phyloP scores from a whole-genome alignment of 2,797 vertebrate genomes.

The Sebastes wilsoni region DNA sequence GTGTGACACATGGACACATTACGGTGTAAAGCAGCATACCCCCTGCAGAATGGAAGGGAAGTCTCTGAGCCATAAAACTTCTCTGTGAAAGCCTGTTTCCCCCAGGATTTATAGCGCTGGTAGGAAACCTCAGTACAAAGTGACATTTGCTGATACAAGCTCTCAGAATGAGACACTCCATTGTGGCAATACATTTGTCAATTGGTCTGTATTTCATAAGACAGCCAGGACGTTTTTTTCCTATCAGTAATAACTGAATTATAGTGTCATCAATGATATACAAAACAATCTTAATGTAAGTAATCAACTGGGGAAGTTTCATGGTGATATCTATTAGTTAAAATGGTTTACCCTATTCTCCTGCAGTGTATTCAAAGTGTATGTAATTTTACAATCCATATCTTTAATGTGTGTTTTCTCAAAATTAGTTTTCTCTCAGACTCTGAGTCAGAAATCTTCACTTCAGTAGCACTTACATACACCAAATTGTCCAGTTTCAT shows the following conservation, averaged over 20 bases:
- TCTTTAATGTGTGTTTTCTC: no score
- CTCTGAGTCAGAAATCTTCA: no score
- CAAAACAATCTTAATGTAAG: no score
- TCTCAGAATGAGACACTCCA: conserved; percentile 52
- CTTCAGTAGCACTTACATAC: no score
- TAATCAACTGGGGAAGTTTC: no score
- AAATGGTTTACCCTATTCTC: no score
- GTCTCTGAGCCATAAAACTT: conserved; percentile 80
- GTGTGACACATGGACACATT: conserved; percentile 71
- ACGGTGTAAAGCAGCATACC: conserved; percentile 73
- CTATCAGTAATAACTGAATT: not conserved
- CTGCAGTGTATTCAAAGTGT: no score
- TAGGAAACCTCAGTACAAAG: conserved; percentile 72
- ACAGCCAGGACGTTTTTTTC: not conserved
- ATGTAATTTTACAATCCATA: no score
- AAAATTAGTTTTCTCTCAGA: no score
- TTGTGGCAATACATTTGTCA: conserved; percentile 40
- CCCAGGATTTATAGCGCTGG: conserved; percentile 79
- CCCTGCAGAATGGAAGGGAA: conserved; percentile 84
- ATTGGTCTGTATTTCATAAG: conserved; percentile 38
- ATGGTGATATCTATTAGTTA: no score
- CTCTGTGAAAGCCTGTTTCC: conserved; percentile 77
- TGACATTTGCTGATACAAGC: conserved; percentile 77
- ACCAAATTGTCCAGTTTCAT: no score
- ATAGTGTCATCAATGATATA: not conserved